Conservation (phyloP, 1,140 invertebrate genomes). For the Zeugodacus cucurbitae region DNA sequence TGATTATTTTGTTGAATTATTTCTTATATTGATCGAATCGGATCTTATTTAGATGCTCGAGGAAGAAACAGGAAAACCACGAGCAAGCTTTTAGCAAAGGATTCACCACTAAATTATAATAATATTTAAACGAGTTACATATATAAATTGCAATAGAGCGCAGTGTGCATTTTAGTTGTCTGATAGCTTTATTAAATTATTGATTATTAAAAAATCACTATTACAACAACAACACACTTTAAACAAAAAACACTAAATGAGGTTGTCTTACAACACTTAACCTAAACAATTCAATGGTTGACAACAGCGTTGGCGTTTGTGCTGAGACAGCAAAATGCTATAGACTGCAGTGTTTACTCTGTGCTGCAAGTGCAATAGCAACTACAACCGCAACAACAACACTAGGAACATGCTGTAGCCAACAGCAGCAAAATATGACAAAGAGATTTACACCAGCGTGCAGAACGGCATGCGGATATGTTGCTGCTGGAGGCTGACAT, state of each 20-base stretch:
- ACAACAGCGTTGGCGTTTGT: neutral
- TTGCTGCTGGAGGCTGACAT: neutral
- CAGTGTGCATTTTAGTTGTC: no score
- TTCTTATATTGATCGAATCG: no score
- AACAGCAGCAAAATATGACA: neutral
- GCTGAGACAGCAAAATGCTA: neutral
- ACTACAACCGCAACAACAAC: neutral
- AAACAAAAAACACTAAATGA: neutral
- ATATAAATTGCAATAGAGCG: no score
- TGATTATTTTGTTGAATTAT: no score
- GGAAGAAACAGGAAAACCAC: no score
- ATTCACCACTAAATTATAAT: no score
- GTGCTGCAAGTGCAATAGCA: neutral
- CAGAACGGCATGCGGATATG: slow-evolving; percentile 1
- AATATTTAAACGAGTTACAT: no score
- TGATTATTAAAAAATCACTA: no score
- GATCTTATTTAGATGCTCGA: no score
- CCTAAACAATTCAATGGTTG: slow-evolving; percentile 20
- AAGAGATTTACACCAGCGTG: neutral
- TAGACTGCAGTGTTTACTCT: neutral
- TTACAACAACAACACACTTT: neutral
- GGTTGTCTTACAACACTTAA: slow-evolving; percentile 13
- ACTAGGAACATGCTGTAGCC: neutral
- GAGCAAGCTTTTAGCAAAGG: no score
- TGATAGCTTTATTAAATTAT: no score